Conservation (phyloP, 2,113 vertebrate genomes). For the Colinus virginianus region DNA sequence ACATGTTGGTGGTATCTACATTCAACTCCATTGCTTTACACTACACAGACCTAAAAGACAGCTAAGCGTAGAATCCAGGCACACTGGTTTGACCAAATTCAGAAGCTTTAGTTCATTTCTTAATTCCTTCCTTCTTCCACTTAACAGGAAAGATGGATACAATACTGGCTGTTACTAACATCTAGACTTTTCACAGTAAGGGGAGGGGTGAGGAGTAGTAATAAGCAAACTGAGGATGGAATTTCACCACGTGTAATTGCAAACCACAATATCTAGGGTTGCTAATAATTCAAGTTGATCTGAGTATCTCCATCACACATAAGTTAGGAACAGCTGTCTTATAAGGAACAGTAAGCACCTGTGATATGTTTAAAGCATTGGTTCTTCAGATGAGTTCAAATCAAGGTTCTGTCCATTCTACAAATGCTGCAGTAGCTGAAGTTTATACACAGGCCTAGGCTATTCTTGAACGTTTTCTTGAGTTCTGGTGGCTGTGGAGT, state of each 20-base stretch:
- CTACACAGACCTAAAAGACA: not conserved
- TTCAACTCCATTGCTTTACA: not conserved
- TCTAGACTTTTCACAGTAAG: not conserved
- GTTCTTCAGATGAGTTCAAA: not conserved
- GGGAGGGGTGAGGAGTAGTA: not conserved
- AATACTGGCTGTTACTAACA: not conserved
- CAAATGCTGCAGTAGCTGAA: not conserved
- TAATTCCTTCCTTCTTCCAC: not conserved
- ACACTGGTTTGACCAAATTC: not conserved
- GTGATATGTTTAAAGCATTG: not conserved
- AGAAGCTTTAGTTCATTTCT: not conserved
- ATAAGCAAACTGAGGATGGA: not conserved
- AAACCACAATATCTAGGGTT: not conserved
- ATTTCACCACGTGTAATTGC: not conserved
- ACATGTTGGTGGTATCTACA: not conserved
- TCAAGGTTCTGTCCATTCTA: not conserved
- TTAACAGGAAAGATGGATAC: not conserved
- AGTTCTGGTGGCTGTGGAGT: not conserved
- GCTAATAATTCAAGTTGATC: not conserved
- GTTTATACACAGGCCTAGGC: not conserved
- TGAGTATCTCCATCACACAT: not conserved
- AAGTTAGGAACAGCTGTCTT: not conserved
- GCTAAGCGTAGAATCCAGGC: not conserved
- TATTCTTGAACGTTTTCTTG: not conserved
- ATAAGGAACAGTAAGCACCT: not conserved